Base-by-base conservation (phyloP, 2,797 vertebrate genomes). In the Sardinella longiceps region DNA sequence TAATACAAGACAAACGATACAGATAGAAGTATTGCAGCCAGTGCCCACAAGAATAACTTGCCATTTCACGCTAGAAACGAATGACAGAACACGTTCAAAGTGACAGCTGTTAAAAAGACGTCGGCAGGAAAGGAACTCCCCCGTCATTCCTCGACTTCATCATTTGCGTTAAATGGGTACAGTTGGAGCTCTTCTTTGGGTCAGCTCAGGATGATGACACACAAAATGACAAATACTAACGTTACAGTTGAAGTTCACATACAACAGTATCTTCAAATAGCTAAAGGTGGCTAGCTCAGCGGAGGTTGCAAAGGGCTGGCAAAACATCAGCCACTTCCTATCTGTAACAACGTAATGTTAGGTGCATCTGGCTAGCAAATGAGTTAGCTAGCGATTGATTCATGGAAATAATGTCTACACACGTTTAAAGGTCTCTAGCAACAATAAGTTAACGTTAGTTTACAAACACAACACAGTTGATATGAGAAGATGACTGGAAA, bases 291-390 rank as follows among this genome's bases (percentile, higher is more conserved):
- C 66, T 74, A 74, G 30, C 33, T 74, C 66, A 74, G 66, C 66
- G 37, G 23, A 39, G 33, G 56, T n/a, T 60, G 56, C n/a, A 25
- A 37, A 33, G 66, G 7, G 33, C 15, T 39, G 66, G 30, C 15
- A 74, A 74, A 37, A 14, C 66, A 39, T 74, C 3, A 74, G 15
- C 66, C 66, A 74, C 66, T 74, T 74, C 66, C 66, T 74, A 74
- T 74, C 30, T 74, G 5, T 53, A 53, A 14, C 43, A 45, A 45
- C 43, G 7, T 48, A 48, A 48, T 10, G 46, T 48, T 37, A 74
- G 33, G 33, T 30, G 30, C 30, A 74, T 74, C 63, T 30, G 63
- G 25, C 63, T 66, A 28, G 33, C 33, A 39, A 39, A 33, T 33
- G 37, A 74, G 66, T 33, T 39, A 74, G 66, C 66, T 39, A 74